A percentile compares a stretch with the other conserved stretches of the same genome.
Conservation (phyloP, 2,113 vertebrate genomes). For the Axis porcinus region DNA sequence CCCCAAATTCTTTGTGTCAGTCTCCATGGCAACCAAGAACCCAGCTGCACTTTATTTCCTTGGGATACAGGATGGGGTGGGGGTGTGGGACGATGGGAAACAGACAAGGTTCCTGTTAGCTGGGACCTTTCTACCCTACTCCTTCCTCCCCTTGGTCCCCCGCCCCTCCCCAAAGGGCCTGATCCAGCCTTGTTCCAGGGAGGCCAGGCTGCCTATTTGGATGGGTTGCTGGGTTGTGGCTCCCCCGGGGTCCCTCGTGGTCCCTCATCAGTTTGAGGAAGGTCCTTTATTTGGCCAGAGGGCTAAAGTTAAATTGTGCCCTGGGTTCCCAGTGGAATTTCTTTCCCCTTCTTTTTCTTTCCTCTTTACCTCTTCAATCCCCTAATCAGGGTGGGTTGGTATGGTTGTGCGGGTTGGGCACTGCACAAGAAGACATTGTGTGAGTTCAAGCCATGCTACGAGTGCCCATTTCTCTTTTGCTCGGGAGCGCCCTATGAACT, state of each 20-base stretch:
- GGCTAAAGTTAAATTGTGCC: not conserved
- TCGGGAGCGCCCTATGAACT: fast-evolving
- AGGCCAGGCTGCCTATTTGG: not conserved
- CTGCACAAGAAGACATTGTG: not conserved
- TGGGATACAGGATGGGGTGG: not conserved
- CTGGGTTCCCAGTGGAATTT: not conserved
- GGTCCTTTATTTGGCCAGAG: not conserved
- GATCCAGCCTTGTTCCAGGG: not conserved
- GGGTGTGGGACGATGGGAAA: not conserved
- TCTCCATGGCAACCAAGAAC: constrained; percentile 52
- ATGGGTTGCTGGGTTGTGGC: not conserved
- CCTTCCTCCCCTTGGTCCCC: too few species aligned
- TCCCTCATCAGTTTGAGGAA: not conserved
- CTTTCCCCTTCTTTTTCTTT: not conserved
- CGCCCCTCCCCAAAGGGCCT: not conserved
- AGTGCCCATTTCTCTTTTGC: not conserved
- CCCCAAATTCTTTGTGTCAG: constrained; percentile 28
- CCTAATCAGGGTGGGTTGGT: not conserved
- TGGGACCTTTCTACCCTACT: not conserved
- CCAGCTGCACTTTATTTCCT: constrained; percentile 38
- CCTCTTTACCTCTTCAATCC: not conserved
- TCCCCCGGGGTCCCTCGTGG: not conserved
- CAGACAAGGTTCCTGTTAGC: not conserved
- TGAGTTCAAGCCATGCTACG: too few species aligned
- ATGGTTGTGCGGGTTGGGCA: not conserved